A percentile compares a stretch with the other conserved stretches of the same genome.
These are phyloP conservation scores for Gambusia yucatana DNA, from an alignment of 2,797 vertebrate species.

Conservation along the genomic window DNA sequence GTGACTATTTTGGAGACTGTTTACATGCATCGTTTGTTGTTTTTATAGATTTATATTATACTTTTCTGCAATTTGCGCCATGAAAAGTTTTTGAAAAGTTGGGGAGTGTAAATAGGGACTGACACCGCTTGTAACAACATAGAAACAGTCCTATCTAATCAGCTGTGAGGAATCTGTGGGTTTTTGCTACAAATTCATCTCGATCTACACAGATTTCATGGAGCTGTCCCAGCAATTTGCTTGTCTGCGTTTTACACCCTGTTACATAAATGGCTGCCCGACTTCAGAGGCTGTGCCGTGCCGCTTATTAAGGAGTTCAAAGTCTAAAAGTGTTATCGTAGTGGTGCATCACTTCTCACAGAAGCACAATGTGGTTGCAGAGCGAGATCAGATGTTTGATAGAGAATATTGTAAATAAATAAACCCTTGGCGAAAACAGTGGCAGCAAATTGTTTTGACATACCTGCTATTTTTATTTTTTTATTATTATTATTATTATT, in stretches of 20 bases:
- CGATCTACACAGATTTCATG: constrained; percentile 36
- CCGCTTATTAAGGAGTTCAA: constrained; percentile 52
- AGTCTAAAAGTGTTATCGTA: constrained; percentile 43
- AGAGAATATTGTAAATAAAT: constrained; percentile 43
- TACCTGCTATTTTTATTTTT: constrained; percentile 34
- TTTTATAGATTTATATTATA: neutral
- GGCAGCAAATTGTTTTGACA: constrained; percentile 14
- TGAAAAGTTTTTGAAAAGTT: neutral
- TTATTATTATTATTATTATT: constrained; percentile 8
- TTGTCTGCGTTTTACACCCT: constrained; percentile 22
- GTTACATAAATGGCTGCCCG: constrained; percentile 43
- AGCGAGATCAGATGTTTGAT: constrained; percentile 54
- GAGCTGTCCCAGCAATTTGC: constrained; percentile 31
- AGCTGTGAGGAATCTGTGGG: constrained; percentile 4
- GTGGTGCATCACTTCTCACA: constrained; percentile 37
- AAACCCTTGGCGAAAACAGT: constrained; percentile 19
- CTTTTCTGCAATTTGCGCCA: constrained; percentile 4
- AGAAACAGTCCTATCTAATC: constrained; percentile 24
- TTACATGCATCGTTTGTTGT: neutral
- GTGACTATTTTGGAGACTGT: neutral
- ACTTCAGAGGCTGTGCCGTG: constrained; percentile 29
- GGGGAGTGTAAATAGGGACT: neutral
- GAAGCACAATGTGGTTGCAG: constrained; percentile 32
- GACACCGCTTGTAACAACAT: neutral
- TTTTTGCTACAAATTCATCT: constrained; percentile 30